Evolutionary conservation across 30 jellyfish, hydroid and myxozoan genomes (phyloP), one percentile per base, ranked within the genome.

Genomic region (Aurelia coerulea): DNA sequence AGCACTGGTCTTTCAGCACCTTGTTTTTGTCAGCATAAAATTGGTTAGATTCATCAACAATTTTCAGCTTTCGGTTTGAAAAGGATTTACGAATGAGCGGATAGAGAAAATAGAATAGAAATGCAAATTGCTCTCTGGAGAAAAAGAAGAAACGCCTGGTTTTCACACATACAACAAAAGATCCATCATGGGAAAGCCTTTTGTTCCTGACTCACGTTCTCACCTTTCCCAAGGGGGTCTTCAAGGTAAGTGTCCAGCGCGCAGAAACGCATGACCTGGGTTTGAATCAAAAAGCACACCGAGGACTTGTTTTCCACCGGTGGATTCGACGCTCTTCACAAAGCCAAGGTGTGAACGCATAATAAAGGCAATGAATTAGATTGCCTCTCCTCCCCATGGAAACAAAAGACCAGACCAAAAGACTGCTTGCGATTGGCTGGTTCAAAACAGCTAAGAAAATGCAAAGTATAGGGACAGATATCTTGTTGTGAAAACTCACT

Each of bases 321-420:
- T 77, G 72, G 54, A 77, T 56, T 84, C 88, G 59, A 34, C 93
- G 63, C 93, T 17, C 46, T 34, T 9, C 65, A 84, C 93, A 84
- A 84, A 60, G 62, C 34, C 70, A 63, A 84, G 93, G 93, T 65
- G 93, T 84, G 76, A 84, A 64, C 53, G 88, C 93, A 86, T 84
- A 84, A 60, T 73, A 73, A 74, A 81, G 86, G 74, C 93, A 84
- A 84, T 84, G 93, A 84, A 84, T 74, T 15, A 19, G 65, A 84
- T 73, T 73, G 60, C 68, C 69, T 62, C 68, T 50, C 15, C 82
- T 84, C 78, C 63, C 93, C 85, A 84, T 84, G 68, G 93, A 62
- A 73, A 74, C 88, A 73, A 73, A 52, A 19, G 76, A 46, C 53
- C 10, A 74, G 79, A 42, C 80, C 65, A 41, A 72, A 37, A 51